Evolutionary conservation across 2,113 vertebrate species (phyloP).

Genomic region (Choloepus hoffmanni): DNA sequence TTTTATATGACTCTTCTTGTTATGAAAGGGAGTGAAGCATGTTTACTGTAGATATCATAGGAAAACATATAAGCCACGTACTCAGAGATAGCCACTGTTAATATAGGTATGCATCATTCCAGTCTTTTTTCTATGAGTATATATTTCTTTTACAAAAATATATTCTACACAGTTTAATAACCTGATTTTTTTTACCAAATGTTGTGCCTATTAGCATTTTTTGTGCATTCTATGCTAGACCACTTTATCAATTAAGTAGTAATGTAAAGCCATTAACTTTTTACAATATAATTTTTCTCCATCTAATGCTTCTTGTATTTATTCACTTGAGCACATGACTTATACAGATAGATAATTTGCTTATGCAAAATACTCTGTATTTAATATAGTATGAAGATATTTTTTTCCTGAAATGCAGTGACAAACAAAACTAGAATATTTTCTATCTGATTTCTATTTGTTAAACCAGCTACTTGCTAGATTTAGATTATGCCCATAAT

Average conservation of each 20-base stretch:
- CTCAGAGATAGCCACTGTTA: background rate
- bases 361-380: conserved; percentile 61
- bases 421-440: conserved; percentile 58
- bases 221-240: background rate
- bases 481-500: background rate
- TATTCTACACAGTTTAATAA: conserved; percentile 23
- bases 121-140: conserved; percentile 5
- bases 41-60: background rate
- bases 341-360: conserved; percentile 51
- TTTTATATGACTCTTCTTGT: conserved; percentile 30
- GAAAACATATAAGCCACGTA: background rate
- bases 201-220: background rate
- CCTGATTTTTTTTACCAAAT: conserved; percentile 22
- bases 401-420: background rate
- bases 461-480: background rate
- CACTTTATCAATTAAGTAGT: conserved; percentile 55
- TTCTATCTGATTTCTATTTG: conserved; percentile 35
- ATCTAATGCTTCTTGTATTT: conserved; percentile 57
- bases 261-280: conserved; percentile 13
- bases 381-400: conserved; percentile 62
- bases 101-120: background rate
- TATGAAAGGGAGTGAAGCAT: background rate
- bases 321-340: conserved; percentile 44
- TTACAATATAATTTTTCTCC: conserved; percentile 21
- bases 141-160: conserved; percentile 33